Conservation (phyloP, 2,797 vertebrate genomes). For the Sebastiscus tertius region DNA sequence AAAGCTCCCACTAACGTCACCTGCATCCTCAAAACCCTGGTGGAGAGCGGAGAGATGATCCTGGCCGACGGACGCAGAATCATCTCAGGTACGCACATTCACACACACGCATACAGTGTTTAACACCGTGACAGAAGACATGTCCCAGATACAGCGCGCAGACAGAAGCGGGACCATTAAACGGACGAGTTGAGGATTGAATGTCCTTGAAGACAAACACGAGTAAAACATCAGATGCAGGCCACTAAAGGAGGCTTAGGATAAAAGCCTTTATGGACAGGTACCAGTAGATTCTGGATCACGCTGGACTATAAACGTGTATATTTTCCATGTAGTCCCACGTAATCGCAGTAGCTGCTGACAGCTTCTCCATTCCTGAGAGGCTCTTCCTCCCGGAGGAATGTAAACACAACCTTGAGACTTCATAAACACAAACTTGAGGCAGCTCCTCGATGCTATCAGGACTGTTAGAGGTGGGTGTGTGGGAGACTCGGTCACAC, state of each 20-base stretch:
- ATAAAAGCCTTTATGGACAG: constrained; percentile 63
- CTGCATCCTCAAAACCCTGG: constrained; percentile 96
- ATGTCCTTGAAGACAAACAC: constrained; percentile 35
- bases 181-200: constrained; percentile 2
- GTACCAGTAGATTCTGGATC: constrained; percentile 34
- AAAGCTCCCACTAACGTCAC: constrained; percentile 98
- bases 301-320: background rate
- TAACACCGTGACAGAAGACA: constrained; percentile 28
- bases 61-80: constrained; percentile 94
- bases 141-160: constrained; percentile 16
- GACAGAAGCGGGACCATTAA: constrained; percentile 11
- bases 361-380: constrained; percentile 11
- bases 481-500: background rate
- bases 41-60: constrained; percentile 98
- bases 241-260: constrained; percentile 20
- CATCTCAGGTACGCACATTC: constrained; percentile 83
- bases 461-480: background rate
- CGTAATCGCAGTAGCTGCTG: background rate
- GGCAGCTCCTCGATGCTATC: background rate
- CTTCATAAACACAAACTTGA: constrained; percentile 37
- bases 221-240: constrained; percentile 17
- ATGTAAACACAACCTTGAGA: constrained; percentile 45
- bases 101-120: background rate
- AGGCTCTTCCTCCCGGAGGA: constrained; percentile 15
- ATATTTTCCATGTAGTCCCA: constrained; percentile 17